Base-by-base conservation (phyloP, 2,888 invertebrate species). In the Cephus spinipes region DNA sequence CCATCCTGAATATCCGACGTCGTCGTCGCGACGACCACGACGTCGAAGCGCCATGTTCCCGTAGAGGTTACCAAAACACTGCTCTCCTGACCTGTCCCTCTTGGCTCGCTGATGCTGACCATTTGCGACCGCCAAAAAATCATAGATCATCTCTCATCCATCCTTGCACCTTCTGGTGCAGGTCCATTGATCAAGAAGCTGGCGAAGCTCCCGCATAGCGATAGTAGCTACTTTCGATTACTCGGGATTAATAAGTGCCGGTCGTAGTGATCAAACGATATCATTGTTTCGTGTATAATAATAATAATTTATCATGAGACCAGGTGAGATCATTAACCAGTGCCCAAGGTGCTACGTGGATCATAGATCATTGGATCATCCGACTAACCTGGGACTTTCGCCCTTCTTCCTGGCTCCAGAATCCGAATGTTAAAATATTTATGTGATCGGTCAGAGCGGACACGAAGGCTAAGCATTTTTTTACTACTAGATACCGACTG, bases 21-120 rank as follows among this genome's bases (percentile, higher is more conserved):
- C 55, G 23, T 23, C 55, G 55, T 71, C 31, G 31, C 31, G 71
- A 71, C 71, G 71, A 9, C 55, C 55, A 9, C 55, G 55, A 23
- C 55, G 23, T 55, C 71, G 71, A 71, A 12, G 12, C 71, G 71
- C 71, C 71, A 71, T 71, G 71, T 71, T 71, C 31, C 71, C 55
- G 9, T 71, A 31, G 71, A 23, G 71, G 71, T 71, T 33, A 71
- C 15, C 71, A 71, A 71, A 71, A 71, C 71, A 71, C 23, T 33
- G 74, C 15, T 35, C 74, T 74, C 74, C 74, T 36, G 74, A 36
- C 36, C 74, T 74, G 33, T 36, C 74, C 34, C 30, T 74, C 34
- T 74, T 36, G 74, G 74, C 34, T 74, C 74, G n/a, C 36, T 12
- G 36, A 36, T 34, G 15, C 31, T 31, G 4, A 32, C 55, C 71